Conservation (phyloP, 92 coral and sea anemone genomes). For the Zoanthus sansibaricus region DNA sequence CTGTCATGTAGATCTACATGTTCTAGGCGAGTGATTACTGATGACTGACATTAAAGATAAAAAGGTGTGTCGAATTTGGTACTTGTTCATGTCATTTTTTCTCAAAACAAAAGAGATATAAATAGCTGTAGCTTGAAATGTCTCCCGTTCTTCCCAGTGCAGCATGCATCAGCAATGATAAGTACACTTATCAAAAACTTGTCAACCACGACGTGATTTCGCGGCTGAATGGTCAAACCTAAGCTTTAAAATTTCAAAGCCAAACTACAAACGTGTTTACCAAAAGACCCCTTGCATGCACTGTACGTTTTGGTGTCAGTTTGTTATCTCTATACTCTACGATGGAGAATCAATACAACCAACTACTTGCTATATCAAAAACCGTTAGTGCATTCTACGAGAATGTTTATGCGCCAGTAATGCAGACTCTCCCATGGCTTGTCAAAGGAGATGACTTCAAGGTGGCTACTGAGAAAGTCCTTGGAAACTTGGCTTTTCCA, state of each 20-base stretch:
- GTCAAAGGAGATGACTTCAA: slow-evolving; percentile 65
- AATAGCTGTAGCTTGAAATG: too few species aligned
- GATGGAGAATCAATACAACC: slow-evolving; percentile 74
- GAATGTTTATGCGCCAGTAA: slow-evolving; percentile 65
- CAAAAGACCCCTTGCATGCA: neutral
- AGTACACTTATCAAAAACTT: too few species aligned
- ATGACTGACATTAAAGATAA: too few species aligned
- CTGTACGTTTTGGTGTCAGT: neutral
- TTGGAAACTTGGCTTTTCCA: slow-evolving; percentile 69
- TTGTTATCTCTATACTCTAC: neutral
- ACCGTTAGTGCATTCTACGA: slow-evolving; percentile 70
- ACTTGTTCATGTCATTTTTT: too few species aligned
- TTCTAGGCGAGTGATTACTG: neutral
- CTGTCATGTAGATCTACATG: neutral
- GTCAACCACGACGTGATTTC: too few species aligned
- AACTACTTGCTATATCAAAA: slow-evolving; percentile 62
- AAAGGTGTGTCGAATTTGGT: too few species aligned
- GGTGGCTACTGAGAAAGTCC: slow-evolving; percentile 70
- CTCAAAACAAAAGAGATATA: too few species aligned
- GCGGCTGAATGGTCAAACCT: too few species aligned
- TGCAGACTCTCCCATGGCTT: slow-evolving; percentile 76
- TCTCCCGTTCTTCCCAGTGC: too few species aligned
- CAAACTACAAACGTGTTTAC: neutral
- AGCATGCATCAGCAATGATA: too few species aligned
- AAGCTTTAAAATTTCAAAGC: too few species aligned